A percentile compares a stretch with the other conserved stretches of the same genome.
phyloP scores from a whole-genome alignment of 2,888 invertebrate genomes.

The Cosmopolites sordidus region DNA sequence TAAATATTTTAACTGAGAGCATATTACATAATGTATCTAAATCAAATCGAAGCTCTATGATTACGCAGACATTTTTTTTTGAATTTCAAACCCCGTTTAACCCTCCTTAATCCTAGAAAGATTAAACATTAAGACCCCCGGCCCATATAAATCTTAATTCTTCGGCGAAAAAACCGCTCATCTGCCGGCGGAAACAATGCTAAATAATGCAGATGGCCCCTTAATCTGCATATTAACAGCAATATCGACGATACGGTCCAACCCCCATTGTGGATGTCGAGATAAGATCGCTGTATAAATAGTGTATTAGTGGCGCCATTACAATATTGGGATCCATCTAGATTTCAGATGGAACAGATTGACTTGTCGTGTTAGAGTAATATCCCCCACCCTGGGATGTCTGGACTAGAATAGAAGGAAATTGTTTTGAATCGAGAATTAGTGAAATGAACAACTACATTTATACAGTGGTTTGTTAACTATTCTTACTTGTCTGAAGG shows the following conservation, averaged over 20 bases:
- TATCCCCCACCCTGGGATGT: neutral
- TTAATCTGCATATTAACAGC: constrained; percentile 26
- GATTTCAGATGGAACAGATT: constrained; percentile 16
- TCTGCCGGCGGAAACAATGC: constrained; percentile 25
- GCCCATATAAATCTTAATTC: constrained; percentile 24
- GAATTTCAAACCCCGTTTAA: constrained; percentile 5
- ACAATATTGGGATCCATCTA: constrained; percentile 21
- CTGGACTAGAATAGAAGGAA: neutral
- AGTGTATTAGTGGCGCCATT: constrained; percentile 25
- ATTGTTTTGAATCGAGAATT: too few relatives aligned
- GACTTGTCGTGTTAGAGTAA: constrained; percentile 21
- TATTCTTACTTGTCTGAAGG: too few relatives aligned
- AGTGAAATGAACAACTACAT: too few relatives aligned
- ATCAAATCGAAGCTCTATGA: too few relatives aligned
- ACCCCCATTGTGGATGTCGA: neutral
- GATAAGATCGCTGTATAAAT: constrained; percentile 23
- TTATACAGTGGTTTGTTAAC: too few relatives aligned
- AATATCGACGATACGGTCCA: constrained; percentile 21
- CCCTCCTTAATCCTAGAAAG: constrained; percentile 16
- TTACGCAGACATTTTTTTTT: too few relatives aligned
- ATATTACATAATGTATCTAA: too few relatives aligned
- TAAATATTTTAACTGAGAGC: too few relatives aligned
- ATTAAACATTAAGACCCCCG: constrained; percentile 24
- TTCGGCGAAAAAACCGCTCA: constrained; percentile 21
- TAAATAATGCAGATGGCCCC: constrained; percentile 27